Conservation (phyloP, 2,888 invertebrate species). For the Erebia aethiops region DNA sequence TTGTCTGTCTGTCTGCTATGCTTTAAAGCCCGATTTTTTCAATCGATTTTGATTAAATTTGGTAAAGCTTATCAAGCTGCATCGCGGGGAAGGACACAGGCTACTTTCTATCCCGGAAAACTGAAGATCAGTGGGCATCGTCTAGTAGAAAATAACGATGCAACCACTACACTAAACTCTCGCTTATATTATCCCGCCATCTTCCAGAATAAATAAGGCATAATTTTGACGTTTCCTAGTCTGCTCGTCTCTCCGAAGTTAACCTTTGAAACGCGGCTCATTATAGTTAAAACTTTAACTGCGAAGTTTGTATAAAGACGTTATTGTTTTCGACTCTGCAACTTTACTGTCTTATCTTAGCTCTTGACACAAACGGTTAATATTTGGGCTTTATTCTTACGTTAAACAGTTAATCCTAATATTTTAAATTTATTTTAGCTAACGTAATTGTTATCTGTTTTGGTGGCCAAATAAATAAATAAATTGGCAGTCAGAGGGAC, state of each 20-base stretch:
- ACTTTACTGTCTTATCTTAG: constrained; percentile 16
- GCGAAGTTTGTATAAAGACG: constrained; percentile 14
- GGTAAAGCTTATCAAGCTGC: too few species aligned
- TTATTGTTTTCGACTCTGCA: constrained; percentile 13
- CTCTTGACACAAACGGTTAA: not conserved
- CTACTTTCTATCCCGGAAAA: too few species aligned
- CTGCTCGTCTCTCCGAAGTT: not conserved
- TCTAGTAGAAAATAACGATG: too few species aligned
- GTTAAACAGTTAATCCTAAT: not conserved
- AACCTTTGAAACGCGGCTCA: constrained; percentile 11
- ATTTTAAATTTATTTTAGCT: too few species aligned
- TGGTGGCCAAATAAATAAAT: too few species aligned
- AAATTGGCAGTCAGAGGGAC: too few species aligned
- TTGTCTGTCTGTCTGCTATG: too few species aligned
- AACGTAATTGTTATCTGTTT: too few species aligned
- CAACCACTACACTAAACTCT: not conserved
- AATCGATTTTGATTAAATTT: too few species aligned
- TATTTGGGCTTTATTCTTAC: not conserved
- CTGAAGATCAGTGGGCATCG: too few species aligned
- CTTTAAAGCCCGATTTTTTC: too few species aligned
- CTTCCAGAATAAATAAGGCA: not conserved
- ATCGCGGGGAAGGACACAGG: too few species aligned
- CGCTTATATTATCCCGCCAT: not conserved
- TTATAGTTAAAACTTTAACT: constrained; percentile 10
- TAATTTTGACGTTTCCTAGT: constrained; percentile 11